phyloP scores from a whole-genome alignment of 1,140 invertebrate genomes.

The Brachystomella parvula region DNA sequence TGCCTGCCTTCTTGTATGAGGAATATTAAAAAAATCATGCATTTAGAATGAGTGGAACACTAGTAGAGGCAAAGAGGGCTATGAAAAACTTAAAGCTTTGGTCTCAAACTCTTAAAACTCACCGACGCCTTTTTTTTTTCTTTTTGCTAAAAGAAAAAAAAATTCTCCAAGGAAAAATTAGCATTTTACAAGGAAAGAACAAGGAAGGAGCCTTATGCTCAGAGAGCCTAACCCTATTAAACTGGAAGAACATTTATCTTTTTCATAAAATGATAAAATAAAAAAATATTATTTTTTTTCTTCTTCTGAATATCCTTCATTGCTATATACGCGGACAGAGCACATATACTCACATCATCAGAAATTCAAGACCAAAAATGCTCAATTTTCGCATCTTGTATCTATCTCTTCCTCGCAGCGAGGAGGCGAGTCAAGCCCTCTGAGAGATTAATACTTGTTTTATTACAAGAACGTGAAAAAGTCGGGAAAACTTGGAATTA shows the following conservation, averaged over 20 bases:
- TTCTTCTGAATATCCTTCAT: background rate
- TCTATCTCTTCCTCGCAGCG: no score
- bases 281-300: background rate
- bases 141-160: background rate
- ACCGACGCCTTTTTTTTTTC: conserved; percentile 1
- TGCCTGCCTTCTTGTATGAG: no score
- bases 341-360: background rate
- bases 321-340: background rate
- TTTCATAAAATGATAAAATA: no score
- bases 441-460: conserved; percentile 10
- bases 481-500: no score
- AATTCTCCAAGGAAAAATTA: background rate
- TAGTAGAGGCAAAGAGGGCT: no score
- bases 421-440: background rate
- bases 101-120: background rate
- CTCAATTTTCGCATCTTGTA: background rate
- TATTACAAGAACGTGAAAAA: conserved; percentile 9
- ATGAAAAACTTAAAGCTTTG: background rate
- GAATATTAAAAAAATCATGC: no score
- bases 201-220: background rate
- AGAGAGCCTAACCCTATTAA: background rate
- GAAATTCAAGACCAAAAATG: background rate
- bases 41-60: no score
- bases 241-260: conserved; percentile 4
- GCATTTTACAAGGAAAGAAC: background rate